phyloP scores from a whole-genome alignment of 2,888 invertebrate genomes.

The Trachelus iudaicus region DNA sequence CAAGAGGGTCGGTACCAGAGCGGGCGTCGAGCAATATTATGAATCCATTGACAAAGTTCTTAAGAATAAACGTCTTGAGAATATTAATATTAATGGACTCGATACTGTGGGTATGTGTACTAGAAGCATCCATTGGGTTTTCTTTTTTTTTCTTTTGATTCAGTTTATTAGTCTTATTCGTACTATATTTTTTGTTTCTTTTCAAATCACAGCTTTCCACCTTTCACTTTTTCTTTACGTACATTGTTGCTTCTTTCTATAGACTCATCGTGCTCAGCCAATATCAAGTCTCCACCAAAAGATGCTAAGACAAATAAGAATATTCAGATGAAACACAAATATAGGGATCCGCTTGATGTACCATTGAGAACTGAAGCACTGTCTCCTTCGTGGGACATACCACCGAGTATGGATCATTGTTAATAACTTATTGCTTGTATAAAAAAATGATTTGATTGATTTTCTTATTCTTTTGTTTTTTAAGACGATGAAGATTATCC shows the following conservation, averaged over 20 bases:
- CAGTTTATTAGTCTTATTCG: background rate
- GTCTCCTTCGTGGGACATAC: slow-evolving; percentile 53
- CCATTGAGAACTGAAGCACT: slow-evolving; percentile 53
- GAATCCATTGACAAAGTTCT: slow-evolving; percentile 60
- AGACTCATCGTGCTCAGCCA: background rate
- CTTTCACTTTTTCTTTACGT: background rate
- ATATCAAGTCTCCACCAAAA: slow-evolving; percentile 58
- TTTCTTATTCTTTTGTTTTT: slow-evolving; percentile 22
- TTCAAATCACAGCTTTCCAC: no score
- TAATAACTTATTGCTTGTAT: slow-evolving; percentile 4
- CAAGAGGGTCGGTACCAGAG: slow-evolving; percentile 54
- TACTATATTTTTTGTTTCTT: background rate
- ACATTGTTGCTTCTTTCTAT: background rate
- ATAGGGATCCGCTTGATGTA: slow-evolving; percentile 53
- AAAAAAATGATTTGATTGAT: background rate
- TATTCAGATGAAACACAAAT: slow-evolving; percentile 55
- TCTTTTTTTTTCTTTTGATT: background rate
- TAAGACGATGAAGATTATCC: slow-evolving; percentile 57
- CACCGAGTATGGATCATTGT: background rate
- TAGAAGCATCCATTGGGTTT: background rate
- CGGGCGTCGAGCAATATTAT: slow-evolving; percentile 60
- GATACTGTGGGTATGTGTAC: slow-evolving; percentile 58
- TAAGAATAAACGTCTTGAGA: slow-evolving; percentile 43
- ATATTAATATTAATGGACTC: slow-evolving; percentile 43
- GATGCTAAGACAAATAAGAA: slow-evolving; percentile 61